phyloP scores from a whole-genome alignment of 2,797 vertebrate species.

The Alcedo atthis region DNA sequence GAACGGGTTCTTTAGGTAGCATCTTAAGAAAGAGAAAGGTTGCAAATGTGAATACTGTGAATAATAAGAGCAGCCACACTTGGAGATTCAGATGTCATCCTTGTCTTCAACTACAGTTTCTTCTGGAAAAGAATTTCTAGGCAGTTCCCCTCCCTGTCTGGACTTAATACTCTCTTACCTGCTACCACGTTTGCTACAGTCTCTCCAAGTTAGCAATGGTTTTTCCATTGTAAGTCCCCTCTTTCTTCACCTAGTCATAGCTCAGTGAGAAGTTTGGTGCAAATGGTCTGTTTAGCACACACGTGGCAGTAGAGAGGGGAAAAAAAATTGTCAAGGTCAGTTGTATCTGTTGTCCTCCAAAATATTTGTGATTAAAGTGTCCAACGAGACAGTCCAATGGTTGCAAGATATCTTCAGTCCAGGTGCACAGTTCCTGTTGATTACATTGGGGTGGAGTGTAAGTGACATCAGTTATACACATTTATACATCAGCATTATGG shows the following conservation, averaged over 20 bases:
- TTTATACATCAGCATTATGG: neutral
- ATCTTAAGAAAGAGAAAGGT: neutral
- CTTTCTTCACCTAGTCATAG: neutral
- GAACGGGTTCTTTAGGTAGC: neutral
- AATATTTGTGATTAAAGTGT: neutral
- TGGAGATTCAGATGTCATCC: neutral
- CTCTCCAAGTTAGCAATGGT: neutral
- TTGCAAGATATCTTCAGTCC: neutral
- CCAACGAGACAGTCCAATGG: neutral
- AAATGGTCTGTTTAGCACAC: neutral
- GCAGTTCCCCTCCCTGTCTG: neutral
- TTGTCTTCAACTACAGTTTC: neutral
- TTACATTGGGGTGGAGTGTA: neutral
- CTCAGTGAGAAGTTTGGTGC: neutral
- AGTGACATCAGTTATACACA: neutral
- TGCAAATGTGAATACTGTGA: neutral
- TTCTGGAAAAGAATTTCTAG: neutral
- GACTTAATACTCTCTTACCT: neutral
- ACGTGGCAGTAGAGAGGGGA: neutral
- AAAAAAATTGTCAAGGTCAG: neutral
- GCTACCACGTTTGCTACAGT: neutral
- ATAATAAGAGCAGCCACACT: neutral
- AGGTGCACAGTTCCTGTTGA: neutral
- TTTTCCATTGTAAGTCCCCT: neutral
- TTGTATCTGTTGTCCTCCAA: neutral